phyloP scores from a whole-genome alignment of 1,140 invertebrate species.

The Globodera rostochiensis region DNA sequence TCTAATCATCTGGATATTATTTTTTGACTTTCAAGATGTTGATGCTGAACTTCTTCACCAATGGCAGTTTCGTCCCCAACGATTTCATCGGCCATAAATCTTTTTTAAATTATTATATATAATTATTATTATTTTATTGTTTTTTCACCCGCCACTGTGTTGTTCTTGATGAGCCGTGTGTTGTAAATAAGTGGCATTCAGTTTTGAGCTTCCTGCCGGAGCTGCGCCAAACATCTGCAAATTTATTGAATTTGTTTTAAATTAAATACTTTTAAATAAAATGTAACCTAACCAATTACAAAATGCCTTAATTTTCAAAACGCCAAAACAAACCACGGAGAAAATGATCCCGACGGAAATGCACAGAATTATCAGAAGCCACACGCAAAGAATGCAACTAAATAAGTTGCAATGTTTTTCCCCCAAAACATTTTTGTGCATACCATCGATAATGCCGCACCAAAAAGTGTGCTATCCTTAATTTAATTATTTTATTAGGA shows the following conservation, averaged over 20 bases:
- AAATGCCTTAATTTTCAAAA: neutral
- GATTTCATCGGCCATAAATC: too few relatives aligned
- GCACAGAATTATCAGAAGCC: constrained; percentile 42
- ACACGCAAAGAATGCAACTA: constrained; percentile 32
- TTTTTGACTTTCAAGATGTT: too few relatives aligned
- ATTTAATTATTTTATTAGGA: neutral
- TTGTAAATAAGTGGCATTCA: neutral
- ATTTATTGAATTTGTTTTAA: neutral
- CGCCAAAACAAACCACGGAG: constrained; percentile 24
- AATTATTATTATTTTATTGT: too few relatives aligned
- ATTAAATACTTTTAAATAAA: neutral
- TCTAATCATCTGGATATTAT: too few relatives aligned
- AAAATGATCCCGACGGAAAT: constrained; percentile 40
- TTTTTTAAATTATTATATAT: too few relatives aligned
- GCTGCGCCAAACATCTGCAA: constrained; percentile 27
- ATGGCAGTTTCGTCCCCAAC: too few relatives aligned
- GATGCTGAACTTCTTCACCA: too few relatives aligned
- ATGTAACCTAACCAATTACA: too few relatives aligned
- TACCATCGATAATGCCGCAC: constrained; percentile 47
- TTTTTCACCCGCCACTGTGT: neutral
- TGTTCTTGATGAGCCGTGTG: neutral
- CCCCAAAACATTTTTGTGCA: neutral
- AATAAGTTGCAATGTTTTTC: neutral
- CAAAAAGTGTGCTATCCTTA: constrained; percentile 35
- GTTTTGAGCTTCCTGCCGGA: neutral